Evolutionary conservation across 2,888 invertebrate species (phyloP), one percentile per base, ranked within the genome.

Genomic region (Acleris literana): DNA sequence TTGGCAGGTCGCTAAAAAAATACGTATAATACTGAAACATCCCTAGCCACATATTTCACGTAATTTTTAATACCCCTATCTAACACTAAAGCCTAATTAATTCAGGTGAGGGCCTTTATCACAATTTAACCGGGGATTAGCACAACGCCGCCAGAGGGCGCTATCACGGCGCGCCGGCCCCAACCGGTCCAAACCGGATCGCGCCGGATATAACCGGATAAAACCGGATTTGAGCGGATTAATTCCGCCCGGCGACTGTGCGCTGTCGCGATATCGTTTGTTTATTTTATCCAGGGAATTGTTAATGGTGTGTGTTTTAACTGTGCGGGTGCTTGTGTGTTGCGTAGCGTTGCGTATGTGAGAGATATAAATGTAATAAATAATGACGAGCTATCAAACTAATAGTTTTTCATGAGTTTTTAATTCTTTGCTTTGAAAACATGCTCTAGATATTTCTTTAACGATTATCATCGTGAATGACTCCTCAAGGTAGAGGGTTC

Each of bases 101-200:
- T 76, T 81, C 84, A 90, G 88, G 89, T 90, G 78, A 74, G 80
- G 83, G 39, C 83, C 82, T 87, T 88, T 88, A 90, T 88, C 87
- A 87, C 85, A 87, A 89, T 91, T 93, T 91, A 90, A 92, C 87
- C 81, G 79, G 85, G 90, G 90, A 90, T 92, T 93, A 93, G 83
- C 90, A 86, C 79, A 82, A 77, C 78, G 82, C 84, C 81, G 82
- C 81, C 78, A 81, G 77, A 71, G 71, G 75, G 62, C 63, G 60
- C 57, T n/a, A 88, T 87, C 88, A 83, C 81, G 69, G 76, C 75
- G 73, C 77, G 68, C 80, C 83, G 79, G 82, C 62, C 33, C 64
- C 22, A 77, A 83, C 80, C 80, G 76, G 75, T 77, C 76, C 76
- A 71, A 71, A 63, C 77, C 78, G 76, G 79, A 77, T 79, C 72